These are phyloP conservation scores for Hydrotaea cyrtoneurina DNA, from an alignment of 2,888 invertebrate genomes.

Conservation along the genomic window DNA sequence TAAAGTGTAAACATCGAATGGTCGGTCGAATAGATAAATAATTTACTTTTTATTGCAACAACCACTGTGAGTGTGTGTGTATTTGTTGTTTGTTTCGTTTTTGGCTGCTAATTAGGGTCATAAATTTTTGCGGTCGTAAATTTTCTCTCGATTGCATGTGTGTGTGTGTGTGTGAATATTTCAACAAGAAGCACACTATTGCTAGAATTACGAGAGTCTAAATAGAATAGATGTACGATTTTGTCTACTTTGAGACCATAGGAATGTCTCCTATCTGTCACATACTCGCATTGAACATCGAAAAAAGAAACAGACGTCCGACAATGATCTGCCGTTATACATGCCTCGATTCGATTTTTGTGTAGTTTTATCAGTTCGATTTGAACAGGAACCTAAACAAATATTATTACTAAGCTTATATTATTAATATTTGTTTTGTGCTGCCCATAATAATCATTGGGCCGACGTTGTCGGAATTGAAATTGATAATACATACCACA, in stretches of 20 bases:
- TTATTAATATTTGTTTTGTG: constrained; percentile 35
- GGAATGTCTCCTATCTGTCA: not conserved
- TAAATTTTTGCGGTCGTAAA: constrained; percentile 66
- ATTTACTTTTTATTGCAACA: constrained; percentile 62
- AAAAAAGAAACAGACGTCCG: not conserved
- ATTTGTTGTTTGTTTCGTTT: constrained; percentile 10
- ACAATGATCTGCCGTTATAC: constrained; percentile 2
- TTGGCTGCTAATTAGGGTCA: constrained; percentile 62
- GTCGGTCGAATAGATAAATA: constrained; percentile 48
- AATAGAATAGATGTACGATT: not conserved
- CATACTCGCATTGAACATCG: not conserved
- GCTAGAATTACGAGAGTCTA: not conserved
- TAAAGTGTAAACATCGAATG: constrained; percentile 4
- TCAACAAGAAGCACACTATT: not conserved
- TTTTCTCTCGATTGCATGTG: constrained; percentile 39
- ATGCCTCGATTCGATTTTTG: constrained; percentile 3
- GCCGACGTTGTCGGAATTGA: constrained; percentile 23
- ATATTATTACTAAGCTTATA: constrained; percentile 26
- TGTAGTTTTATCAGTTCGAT: constrained; percentile 21
- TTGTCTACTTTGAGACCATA: not conserved
- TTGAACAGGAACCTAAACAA: constrained; percentile 33
- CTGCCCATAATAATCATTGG: constrained; percentile 32
- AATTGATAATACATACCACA: not conserved
- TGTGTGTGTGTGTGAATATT: constrained; percentile 39
- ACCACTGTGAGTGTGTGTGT: not conserved